These are phyloP conservation scores for Dasypus novemcinctus DNA, from an alignment of 2,113 vertebrate genomes.

Conservation along the genomic window DNA sequence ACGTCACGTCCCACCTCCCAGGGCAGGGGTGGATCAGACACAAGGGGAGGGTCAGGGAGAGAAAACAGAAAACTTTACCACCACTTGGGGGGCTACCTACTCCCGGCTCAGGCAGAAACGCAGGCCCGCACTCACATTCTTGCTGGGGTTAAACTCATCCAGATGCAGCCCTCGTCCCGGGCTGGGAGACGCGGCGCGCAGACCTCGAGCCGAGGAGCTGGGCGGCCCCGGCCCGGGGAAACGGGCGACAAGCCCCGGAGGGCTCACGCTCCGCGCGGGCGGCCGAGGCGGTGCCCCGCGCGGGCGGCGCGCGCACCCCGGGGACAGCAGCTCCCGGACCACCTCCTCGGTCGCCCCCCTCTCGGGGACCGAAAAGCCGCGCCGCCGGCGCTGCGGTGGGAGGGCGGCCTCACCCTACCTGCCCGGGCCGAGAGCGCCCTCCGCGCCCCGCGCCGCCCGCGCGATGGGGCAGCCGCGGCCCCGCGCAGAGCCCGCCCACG, in stretches of 20 bases:
- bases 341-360: not conserved
- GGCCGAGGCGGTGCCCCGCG: not conserved
- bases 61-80: not conserved
- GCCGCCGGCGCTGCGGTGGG: not conserved
- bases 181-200: not conserved
- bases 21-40: not conserved
- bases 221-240: not conserved
- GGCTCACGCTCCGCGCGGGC: not conserved
- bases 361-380: not conserved
- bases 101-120: not conserved
- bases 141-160: not conserved
- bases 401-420: not conserved
- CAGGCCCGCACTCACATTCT: not conserved
- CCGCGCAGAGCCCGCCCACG: not conserved
- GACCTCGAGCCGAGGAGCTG: not conserved
- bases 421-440: not conserved
- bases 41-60: not conserved
- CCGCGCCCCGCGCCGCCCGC: not conserved
- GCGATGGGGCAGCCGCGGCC: not conserved
- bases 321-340: not conserved
- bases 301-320: not conserved
- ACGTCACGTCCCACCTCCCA: not conserved
- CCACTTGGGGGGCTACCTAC: not conserved
- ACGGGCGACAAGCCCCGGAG: not conserved
- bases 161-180: not conserved